Percentiles rank a stretch among this genome's conserved stretches.
phyloP scores from a whole-genome alignment of 1,140 invertebrate species.

The Helicoverpa zea region DNA sequence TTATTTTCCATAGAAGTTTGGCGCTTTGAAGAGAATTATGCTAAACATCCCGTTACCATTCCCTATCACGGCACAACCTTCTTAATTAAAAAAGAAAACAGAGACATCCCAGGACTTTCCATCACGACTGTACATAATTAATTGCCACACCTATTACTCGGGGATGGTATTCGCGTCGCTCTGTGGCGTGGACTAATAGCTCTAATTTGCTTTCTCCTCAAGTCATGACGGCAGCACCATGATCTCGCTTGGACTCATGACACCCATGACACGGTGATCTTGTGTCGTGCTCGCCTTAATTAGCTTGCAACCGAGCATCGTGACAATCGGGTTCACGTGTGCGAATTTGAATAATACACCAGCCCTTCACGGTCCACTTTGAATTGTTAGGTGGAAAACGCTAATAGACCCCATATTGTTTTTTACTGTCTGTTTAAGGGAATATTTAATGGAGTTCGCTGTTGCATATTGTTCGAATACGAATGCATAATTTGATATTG shows the following conservation, averaged over 20 bases:
- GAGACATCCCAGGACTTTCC: constrained; percentile 30
- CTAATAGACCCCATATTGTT: constrained; percentile 7
- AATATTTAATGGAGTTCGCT: constrained; percentile 22
- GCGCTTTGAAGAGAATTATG: not conserved
- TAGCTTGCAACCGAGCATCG: constrained; percentile 60
- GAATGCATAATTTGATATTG: constrained; percentile 28
- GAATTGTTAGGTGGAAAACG: constrained; percentile 53
- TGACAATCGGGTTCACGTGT: constrained; percentile 57
- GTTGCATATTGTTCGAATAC: not conserved
- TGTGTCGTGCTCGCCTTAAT: constrained; percentile 76
- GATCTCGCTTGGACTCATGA: constrained; percentile 49
- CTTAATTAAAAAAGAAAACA: constrained; percentile 41
- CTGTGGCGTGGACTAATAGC: constrained; percentile 76
- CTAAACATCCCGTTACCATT: constrained; percentile 1
- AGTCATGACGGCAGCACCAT: constrained; percentile 63
- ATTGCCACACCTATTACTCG: constrained; percentile 54
- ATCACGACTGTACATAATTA: constrained; percentile 54
- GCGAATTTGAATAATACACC: constrained; percentile 66
- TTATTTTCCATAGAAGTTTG: no score
- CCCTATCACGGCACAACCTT: constrained; percentile 13
- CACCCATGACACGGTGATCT: constrained; percentile 66
- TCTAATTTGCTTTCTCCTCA: constrained; percentile 72
- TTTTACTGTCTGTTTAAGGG: constrained; percentile 13
- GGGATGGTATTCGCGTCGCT: constrained; percentile 56
- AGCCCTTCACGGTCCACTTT: constrained; percentile 54